These are phyloP conservation scores for Nothura maculosa DNA, from an alignment of 2,797 vertebrate species.

Conservation along the genomic window DNA sequence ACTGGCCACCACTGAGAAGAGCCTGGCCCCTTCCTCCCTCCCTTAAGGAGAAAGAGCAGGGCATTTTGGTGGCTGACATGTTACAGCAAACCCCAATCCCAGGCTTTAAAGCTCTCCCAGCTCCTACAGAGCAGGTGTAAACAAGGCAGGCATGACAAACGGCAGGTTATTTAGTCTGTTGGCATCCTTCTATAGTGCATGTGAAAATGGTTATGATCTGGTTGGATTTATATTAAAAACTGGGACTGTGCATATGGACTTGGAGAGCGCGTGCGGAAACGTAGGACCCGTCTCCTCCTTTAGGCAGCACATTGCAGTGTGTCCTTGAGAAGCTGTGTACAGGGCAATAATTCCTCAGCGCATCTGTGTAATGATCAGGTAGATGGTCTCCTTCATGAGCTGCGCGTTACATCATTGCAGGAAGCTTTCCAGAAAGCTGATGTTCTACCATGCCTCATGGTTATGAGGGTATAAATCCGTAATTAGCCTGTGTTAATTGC, in stretches of 20 bases:
- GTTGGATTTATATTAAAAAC: not conserved
- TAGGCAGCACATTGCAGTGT: not conserved
- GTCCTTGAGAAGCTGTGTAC: not conserved
- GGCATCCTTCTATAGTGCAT: not conserved
- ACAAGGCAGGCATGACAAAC: not conserved
- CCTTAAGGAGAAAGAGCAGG: not conserved
- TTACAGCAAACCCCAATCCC: not conserved
- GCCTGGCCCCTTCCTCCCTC: no score
- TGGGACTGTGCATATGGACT: not conserved
- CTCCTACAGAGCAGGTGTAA: conserved; percentile 25
- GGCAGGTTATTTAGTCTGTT: conserved; percentile 1
- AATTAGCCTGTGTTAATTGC: not conserved
- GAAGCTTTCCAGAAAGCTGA: not conserved
- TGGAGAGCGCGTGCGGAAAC: accelerated
- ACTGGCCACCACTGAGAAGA: no score
- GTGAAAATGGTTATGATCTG: not conserved
- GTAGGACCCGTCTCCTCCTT: not conserved
- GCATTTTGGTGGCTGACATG: conserved; percentile 1
- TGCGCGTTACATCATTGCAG: not conserved
- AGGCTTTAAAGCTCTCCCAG: not conserved
- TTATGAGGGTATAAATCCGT: not conserved
- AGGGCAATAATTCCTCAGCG: not conserved
- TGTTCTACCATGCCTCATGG: not conserved
- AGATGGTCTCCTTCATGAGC: not conserved
- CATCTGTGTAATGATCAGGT: not conserved